Base-by-base conservation (phyloP, 2,888 invertebrate species). In the Argyra leucocephala region DNA sequence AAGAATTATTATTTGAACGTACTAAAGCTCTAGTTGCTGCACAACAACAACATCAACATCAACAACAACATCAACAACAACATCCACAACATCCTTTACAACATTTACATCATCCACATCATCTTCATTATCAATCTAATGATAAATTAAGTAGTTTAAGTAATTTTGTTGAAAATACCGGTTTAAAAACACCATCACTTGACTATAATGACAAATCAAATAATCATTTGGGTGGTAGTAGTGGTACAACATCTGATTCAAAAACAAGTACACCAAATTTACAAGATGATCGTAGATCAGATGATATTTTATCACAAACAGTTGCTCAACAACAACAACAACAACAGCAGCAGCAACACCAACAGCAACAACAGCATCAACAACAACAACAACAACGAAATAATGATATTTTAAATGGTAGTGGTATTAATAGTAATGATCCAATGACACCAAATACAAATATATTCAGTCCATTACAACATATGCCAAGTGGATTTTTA, bases 1-100 rank as follows among this genome's bases (percentile, higher is more conserved):
- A 92, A 78, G 84, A 88, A 72, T 80, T 90, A 71, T 82, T 91
- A 63, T 81, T 91, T 77, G 91, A 92, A 79, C 87, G 90, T 74
- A 86, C 88, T 74, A 89, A 90, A 76, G 83, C 84, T 57, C 78
- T 89, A 67, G 78, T 78, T 78, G 73, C 81, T 77, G 75, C 82
- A 22, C 85, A 58, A 62, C 66, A 65, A 22, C 67, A 63, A 23
- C 65, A 64, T 60, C 68, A 63, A 22, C 82, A 81, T 48, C 75
- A 68, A 76, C 82, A 81, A 57, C 75, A 68, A 76, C 69, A 69
- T 63, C 67, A 69, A 59, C 68, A 64, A 58, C 67, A 67, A 64
- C 66, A 67, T 65, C 66, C 60, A 62, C 23, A 79, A 78, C 69
- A 78, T 37, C 64, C 31, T 10, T 69, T 69, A 72, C 72, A 71